A percentile compares a stretch with the other conserved stretches of the same genome.
phyloP scores from a whole-genome alignment of 2,113 vertebrate species.

The Pungitius pungitius region DNA sequence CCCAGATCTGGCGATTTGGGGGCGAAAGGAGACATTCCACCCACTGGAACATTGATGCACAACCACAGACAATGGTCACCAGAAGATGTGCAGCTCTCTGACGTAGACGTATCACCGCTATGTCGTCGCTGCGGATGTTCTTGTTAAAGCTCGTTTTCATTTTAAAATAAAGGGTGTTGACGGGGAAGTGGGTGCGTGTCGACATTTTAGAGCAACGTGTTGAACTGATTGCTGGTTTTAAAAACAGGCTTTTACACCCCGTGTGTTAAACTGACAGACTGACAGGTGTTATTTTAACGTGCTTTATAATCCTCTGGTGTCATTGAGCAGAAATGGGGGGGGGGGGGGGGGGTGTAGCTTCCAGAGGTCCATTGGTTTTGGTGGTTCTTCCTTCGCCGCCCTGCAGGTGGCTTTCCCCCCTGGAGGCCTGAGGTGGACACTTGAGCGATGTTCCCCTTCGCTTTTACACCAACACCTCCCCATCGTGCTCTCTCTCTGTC shows the following conservation, averaged over 20 bases:
- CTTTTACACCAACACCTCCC: conserved; percentile 60
- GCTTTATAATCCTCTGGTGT: background rate
- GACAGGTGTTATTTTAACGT: conserved; percentile 2
- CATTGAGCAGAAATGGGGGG: background rate
- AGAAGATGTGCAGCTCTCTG: background rate
- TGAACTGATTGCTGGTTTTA: background rate
- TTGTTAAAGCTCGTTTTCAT: background rate
- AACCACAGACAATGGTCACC: background rate
- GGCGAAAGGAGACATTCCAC: background rate
- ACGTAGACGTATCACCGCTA: too few relatives aligned
- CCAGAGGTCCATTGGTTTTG: background rate
- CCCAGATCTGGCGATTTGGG: background rate
- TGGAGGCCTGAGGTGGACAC: conserved; percentile 56
- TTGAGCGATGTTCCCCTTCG: conserved; percentile 66
- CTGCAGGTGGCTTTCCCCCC: conserved; percentile 27
- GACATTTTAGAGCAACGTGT: background rate
- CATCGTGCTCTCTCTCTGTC: conserved; percentile 29
- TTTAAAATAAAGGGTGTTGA: background rate
- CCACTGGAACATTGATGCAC: background rate
- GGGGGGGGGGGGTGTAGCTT: too few relatives aligned
- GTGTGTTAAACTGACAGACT: background rate
- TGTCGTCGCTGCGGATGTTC: background rate
- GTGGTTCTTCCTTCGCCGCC: background rate
- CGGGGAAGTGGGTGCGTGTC: background rate
- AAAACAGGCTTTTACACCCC: conserved; percentile 3